phyloP scores from a whole-genome alignment of 1,140 invertebrate species.

The Periplaneta americana region DNA sequence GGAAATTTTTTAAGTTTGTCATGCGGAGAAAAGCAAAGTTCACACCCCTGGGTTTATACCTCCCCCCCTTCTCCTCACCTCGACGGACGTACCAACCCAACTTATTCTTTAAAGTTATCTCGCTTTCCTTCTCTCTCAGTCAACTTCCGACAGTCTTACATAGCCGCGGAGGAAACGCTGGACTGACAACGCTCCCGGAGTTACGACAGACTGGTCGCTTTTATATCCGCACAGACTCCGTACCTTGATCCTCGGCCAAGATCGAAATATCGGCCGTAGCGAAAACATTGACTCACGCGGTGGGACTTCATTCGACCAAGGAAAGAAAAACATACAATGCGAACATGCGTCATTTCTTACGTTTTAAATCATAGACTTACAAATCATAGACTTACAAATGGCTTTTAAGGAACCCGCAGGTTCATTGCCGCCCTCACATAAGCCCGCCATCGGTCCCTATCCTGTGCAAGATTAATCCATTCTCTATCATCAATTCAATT shows the following conservation, averaged over 20 bases:
- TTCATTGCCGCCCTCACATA: too few relatives aligned
- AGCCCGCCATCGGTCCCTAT: too few relatives aligned
- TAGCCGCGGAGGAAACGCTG: neutral
- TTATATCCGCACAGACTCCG: neutral
- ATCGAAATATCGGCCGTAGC: neutral
- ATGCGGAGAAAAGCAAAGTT: too few relatives aligned
- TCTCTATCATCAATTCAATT: too few relatives aligned
- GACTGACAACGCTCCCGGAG: neutral
- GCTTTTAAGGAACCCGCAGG: too few relatives aligned
- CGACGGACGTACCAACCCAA: too few relatives aligned
- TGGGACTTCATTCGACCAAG: too few relatives aligned
- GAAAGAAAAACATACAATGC: too few relatives aligned
- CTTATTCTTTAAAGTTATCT: neutral
- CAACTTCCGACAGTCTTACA: neutral
- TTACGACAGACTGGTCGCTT: neutral
- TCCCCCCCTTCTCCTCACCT: neutral
- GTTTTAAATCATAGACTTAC: too few relatives aligned
- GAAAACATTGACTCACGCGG: neutral
- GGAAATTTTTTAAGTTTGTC: neutral
- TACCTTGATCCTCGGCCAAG: neutral
- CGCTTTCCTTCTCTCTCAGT: neutral
- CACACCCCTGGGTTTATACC: neutral
- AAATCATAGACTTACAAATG: too few relatives aligned
- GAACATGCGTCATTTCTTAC: too few relatives aligned
- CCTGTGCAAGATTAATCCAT: too few relatives aligned